Evolutionary conservation across 2,797 vertebrate genomes (phyloP).

Genomic region (Aplochiton taeniatus): DNA sequence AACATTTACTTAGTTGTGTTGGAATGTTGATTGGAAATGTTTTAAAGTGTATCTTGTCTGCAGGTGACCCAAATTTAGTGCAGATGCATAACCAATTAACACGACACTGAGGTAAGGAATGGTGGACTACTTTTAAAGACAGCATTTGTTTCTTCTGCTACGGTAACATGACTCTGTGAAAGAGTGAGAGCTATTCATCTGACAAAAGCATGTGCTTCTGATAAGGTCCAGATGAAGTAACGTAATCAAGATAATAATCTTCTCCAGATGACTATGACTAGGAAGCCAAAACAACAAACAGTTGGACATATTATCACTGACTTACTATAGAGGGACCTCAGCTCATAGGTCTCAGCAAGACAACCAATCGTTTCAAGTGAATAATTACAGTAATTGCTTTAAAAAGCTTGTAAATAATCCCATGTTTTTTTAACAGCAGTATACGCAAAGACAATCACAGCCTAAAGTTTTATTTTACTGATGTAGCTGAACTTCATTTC

Average conservation of each 20-base stretch:
- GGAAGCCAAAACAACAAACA: no score
- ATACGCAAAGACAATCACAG: no score
- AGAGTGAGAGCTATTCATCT: neutral
- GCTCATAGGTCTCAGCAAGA: no score
- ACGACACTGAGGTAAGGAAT: neutral
- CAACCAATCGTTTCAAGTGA: no score
- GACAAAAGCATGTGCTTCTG: slow-evolving; percentile 1
- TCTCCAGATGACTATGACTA: no score
- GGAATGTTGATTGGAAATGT: neutral
- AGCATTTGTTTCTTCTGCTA: neutral
- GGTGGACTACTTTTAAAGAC: neutral
- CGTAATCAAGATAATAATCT: neutral
- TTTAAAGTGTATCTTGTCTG: neutral
- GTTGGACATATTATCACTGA: no score
- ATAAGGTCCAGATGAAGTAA: neutral
- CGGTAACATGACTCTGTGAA: neutral
- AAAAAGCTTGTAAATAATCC: no score
- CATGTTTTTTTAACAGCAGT: no score
- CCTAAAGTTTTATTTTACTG: no score
- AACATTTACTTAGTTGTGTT: neutral
- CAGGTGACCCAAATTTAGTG: neutral
- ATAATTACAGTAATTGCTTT: no score
- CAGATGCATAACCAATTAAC: neutral
- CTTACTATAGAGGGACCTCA: no score
- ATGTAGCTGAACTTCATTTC: no score